Base-by-base conservation (phyloP, 2,888 invertebrate genomes). In the Liposcelis brunnea region DNA sequence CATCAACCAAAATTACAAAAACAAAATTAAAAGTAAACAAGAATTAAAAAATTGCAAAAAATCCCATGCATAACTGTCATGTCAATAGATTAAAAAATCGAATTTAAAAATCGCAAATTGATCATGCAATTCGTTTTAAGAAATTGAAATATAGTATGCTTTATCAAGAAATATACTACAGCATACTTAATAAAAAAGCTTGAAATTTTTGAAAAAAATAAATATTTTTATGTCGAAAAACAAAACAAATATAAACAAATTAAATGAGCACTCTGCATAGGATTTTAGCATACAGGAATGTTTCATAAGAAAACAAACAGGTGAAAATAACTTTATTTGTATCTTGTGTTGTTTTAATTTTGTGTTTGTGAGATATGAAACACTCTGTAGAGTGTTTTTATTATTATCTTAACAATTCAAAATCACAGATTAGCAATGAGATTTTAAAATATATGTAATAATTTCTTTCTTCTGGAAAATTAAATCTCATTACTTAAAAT, bases 401-500 rank as follows among this genome's bases (percentile, higher is more conserved):
- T 15, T 31, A 15, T 33, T 35, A 16, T 26, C 31, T 15, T 44
- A 16, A 21, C 31, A 42, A 35, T 42, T 26, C 35, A 26, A 43
- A 15, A 36, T 31, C 36, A 43, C 38, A 43, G 48, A 48, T 42
- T 43, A 10, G 10, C 10, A 35, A 35, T 35, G 14, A 26, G 26
- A 26, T 26, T 26, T 26, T 26, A 26, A 26, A 45, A 49, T 47
- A 18, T 40, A 45, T 43, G 31, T 44, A 45, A 33, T n/a, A n/a
- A n/a, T n/a, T n/a, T n/a, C n/a, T n/a, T n/a, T n/a, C n/a, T 42
- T 46, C 18, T 44, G 32, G 35, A 37, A 36, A 18, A 18, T 45
- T 26, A 10, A 54, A 43, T 51, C 52, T 52, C 26, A 26, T 26
- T 26, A n/a, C n/a, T n/a, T n/a, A n/a, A n/a, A n/a, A n/a, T n/a